A percentile compares a stretch with the other conserved stretches of the same genome.
phyloP scores from a whole-genome alignment of 1,140 invertebrate genomes.

The Atta cephalotes region DNA sequence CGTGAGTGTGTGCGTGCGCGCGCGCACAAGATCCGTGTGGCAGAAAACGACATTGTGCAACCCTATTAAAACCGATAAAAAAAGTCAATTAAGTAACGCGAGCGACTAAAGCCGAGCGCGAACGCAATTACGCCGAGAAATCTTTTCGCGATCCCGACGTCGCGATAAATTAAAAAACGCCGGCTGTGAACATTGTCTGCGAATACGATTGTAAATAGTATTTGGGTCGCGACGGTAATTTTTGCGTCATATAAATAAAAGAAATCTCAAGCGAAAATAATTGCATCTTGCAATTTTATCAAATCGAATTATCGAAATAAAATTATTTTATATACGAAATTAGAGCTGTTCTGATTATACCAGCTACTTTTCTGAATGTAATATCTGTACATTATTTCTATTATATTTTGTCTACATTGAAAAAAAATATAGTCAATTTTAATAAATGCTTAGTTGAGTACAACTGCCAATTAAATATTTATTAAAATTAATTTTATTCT shows the following conservation, averaged over 20 bases:
- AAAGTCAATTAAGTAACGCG: conserved; percentile 51
- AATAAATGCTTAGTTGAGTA: no score
- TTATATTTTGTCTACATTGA: no score
- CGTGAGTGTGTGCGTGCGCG: conserved; percentile 11
- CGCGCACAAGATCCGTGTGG: conserved; percentile 26
- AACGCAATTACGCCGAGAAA: conserved; percentile 56
- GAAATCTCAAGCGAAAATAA: not conserved
- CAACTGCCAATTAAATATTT: no score
- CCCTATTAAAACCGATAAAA: conserved; percentile 44
- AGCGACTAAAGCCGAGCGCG: conserved; percentile 44
- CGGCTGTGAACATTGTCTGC: conserved; percentile 25
- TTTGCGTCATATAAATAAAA: not conserved
- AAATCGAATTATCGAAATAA: not conserved
- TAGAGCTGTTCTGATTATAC: not conserved
- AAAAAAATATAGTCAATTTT: no score
- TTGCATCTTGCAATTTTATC: not conserved
- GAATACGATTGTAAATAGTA: conserved; percentile 42
- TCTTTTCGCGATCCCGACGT: conserved; percentile 43
- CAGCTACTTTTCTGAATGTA: not conserved
- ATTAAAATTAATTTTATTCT: not conserved
- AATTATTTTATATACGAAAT: not conserved
- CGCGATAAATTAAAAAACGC: conserved; percentile 55
- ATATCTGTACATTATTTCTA: not conserved
- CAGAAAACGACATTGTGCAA: conserved; percentile 39
- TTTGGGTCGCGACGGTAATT: conserved; percentile 13